Evolutionary conservation across 2,888 invertebrate genomes (phyloP).

Genomic region (Phrixothrix hirtus): DNA sequence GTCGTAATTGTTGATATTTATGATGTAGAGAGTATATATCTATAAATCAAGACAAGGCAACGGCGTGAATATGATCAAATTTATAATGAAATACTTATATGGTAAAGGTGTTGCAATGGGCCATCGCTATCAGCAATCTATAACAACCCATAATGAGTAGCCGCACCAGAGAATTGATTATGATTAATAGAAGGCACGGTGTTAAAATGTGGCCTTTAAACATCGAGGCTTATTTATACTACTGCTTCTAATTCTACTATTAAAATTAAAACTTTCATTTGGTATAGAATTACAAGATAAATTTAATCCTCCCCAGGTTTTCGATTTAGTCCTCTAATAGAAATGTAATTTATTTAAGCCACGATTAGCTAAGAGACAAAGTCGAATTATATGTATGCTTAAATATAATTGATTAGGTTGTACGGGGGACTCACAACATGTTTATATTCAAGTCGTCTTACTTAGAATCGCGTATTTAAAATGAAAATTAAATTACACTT

Average conservation of each 20-base stretch:
- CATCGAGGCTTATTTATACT: constrained; percentile 33
- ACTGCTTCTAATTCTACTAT: constrained; percentile 18
- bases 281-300: constrained; percentile 11
- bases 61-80: constrained; percentile 36
- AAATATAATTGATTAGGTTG: too few relatives aligned
- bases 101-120: constrained; percentile 35
- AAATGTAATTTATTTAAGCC: too few relatives aligned
- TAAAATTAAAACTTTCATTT: constrained; percentile 3
- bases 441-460: too few relatives aligned
- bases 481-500: too few relatives aligned
- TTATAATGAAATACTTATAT: constrained; percentile 35
- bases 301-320: constrained; percentile 3
- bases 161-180: constrained; percentile 54
- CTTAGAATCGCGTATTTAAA: too few relatives aligned
- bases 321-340: too few relatives aligned
- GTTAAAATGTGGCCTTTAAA: constrained; percentile 39
- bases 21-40: constrained; percentile 23
- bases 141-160: constrained; percentile 56
- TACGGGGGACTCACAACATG: too few relatives aligned
- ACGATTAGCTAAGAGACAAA: too few relatives aligned
- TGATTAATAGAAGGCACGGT: constrained; percentile 51
- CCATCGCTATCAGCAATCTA: constrained; percentile 52
- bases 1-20: constrained; percentile 19
- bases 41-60: constrained; percentile 32
- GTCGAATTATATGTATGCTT: too few relatives aligned